These are phyloP conservation scores for Trachythela sp. DNA, from an alignment of 64 coral and sea anemone genomes.

Conservation along the genomic window DNA sequence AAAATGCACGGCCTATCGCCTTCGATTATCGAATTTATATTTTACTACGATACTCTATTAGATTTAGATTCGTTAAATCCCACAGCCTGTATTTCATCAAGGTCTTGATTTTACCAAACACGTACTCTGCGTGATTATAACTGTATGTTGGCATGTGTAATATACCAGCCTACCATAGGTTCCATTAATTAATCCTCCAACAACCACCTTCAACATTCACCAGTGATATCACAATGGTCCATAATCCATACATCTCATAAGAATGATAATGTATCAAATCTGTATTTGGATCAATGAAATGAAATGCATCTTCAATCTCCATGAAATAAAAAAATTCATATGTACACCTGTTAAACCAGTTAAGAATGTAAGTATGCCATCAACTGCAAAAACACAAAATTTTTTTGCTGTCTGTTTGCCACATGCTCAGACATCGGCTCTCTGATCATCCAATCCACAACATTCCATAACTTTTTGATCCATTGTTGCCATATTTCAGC, in stretches of 20 bases:
- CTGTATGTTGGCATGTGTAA: slow-evolving; percentile 40
- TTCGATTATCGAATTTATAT: neutral
- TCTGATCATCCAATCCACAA: neutral
- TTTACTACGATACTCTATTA: too few species aligned
- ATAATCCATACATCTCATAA: neutral
- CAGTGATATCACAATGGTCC: neutral
- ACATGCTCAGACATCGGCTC: slow-evolving; percentile 10
- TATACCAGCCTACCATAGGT: neutral
- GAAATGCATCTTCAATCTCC: neutral
- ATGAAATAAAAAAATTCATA: slow-evolving; percentile 38
- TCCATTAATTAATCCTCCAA: slow-evolving; percentile 19
- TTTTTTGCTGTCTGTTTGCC: slow-evolving; percentile 34
- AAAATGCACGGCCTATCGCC: slow-evolving; percentile 28
- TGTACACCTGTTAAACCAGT: slow-evolving; percentile 24
- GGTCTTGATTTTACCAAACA: slow-evolving; percentile 40
- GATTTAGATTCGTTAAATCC: neutral
- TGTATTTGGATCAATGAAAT: neutral
- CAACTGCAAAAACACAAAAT: too few species aligned
- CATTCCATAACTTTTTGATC: slow-evolving; percentile 28
- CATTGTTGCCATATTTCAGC: too few species aligned
- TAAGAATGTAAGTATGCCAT: too few species aligned
- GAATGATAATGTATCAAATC: neutral
- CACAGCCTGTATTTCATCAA: slow-evolving; percentile 40
- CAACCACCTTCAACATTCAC: slow-evolving; percentile 1
- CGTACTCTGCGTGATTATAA: too few species aligned